Evolutionary conservation across 2,888 invertebrate species (phyloP), one percentile per base, ranked within the genome.

Genomic region (Clivina fossor): DNA sequence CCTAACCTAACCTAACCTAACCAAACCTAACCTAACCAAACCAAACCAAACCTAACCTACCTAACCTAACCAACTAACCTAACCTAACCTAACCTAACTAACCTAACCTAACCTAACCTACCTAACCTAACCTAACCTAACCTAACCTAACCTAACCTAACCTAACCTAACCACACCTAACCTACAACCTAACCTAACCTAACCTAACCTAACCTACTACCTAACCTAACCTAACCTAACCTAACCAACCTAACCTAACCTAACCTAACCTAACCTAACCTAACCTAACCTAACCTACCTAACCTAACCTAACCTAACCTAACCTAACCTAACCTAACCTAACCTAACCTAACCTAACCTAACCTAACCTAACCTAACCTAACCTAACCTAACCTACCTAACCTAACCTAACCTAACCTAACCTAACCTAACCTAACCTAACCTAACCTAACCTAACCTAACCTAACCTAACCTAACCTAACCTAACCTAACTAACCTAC

Each of bases 401-500:
- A 56, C 58, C 58, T 58, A 56, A 50, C 58, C 58, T 58, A 51
- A 56, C 58, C 58, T 50, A 56, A 56, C 58, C 56, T 58, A 51
- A 50, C 58, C 58, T 56, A 56, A 56, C 56, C 56, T 51, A 59
- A 57, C 59, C 59, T 59, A 57, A 47, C 59, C 59, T 59, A 57
- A 59, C 59, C 59, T 53, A 35, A 35, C 35, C 35, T 35, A 35
- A 35, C 35, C 35, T 35, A 35, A 35, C 35, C 35, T 35, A 35
- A 35, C 35, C 35, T 35, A 35, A 35, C 35, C 35, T 35, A 35
- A 35, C 35, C 35, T 35, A 35, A 35, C 35, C n/a, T n/a, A n/a
- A n/a, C n/a, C n/a, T n/a, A n/a, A n/a, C n/a, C 49, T 62, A 47
- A 60, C n/a, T n/a, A n/a, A n/a, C n/a, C n/a, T n/a, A n/a, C n/a